Evolutionary conservation across 1,140 invertebrate genomes (phyloP), one percentile per base, ranked within the genome.

Genomic region (Trichogramma pretiosum): DNA sequence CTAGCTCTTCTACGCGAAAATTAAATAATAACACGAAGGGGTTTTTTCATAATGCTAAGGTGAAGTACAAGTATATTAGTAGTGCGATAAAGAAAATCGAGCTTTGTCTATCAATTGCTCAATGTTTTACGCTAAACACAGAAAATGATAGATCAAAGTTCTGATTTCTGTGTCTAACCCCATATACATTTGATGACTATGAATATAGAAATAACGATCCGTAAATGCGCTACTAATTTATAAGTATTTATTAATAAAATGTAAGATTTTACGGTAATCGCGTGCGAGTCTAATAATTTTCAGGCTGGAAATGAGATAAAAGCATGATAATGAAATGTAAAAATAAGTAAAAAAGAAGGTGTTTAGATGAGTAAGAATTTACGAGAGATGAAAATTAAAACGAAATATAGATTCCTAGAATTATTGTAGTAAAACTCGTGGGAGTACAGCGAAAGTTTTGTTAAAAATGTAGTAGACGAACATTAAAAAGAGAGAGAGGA

Each of bases 261-360:
- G 46, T 64, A 64, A 63, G 62, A 60, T 60, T 64, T 62, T 63
- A 63, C 54, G 41, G 56, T 61, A 62, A 43, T 41, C 49, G 56
- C 60, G 61, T 50, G 53, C n/a, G n/a, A n/a, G n/a, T n/a, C n/a
- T n/a, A n/a, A n/a, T n/a, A n/a, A n/a, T n/a, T n/a, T n/a, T n/a
- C n/a, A n/a, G n/a, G n/a, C n/a, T n/a, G n/a, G n/a, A n/a, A n/a
- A n/a, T n/a, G n/a, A n/a, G n/a, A n/a, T n/a, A n/a, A n/a, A n/a
- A n/a, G n/a, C n/a, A n/a, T n/a, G n/a, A n/a, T n/a, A n/a, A n/a
- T n/a, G n/a, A n/a, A n/a, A n/a, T n/a, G n/a, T n/a, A n/a, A n/a
- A n/a, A n/a, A n/a, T n/a, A n/a, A n/a, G n/a, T n/a, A n/a, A n/a
- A n/a, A n/a, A n/a, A n/a, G n/a, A n/a, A n/a, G n/a, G n/a, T n/a